A percentile compares a stretch with the other conserved stretches of the same genome.
Evolutionary conservation across 2,888 invertebrate species (phyloP).

Genomic region (Peribatodes rhomboidaria): DNA sequence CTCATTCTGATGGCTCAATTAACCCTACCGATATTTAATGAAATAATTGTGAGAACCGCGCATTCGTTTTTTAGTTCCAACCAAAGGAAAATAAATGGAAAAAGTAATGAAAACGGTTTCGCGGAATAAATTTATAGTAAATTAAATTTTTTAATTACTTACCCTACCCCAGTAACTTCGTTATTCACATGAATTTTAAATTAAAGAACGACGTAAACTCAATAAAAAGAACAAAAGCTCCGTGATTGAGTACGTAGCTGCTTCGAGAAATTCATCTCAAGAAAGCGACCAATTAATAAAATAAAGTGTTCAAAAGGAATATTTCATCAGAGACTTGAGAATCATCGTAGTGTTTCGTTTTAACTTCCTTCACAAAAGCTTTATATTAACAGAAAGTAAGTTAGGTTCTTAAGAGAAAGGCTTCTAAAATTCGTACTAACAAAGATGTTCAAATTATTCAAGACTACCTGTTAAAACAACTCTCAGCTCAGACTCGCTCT

Average conservation of each 20-base stretch:
- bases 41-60: neutral
- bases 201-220: constrained; percentile 2
- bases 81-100: neutral
- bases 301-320: constrained; percentile 23
- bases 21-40: neutral
- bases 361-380: constrained; percentile 13
- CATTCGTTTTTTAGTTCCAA: neutral
- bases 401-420: constrained; percentile 9
- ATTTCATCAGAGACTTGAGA: constrained; percentile 17
- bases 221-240: constrained; percentile 6
- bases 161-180: neutral
- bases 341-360: constrained; percentile 8
- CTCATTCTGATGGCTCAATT: neutral
- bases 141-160: constrained; percentile 8
- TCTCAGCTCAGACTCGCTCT: constrained; percentile 22
- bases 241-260: constrained; percentile 8
- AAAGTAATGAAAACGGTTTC: constrained; percentile 4
- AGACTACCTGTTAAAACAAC: constrained; percentile 32
- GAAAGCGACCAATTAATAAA: constrained; percentile 24
- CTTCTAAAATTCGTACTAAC: constrained; percentile 14
- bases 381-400: neutral
- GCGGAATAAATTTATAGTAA: constrained; percentile 1
- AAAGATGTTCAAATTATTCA: constrained; percentile 22
- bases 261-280: constrained; percentile 12
- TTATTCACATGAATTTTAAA: constrained; percentile 2